phyloP scores from a whole-genome alignment of 2,888 invertebrate species.

The Mythimna ferrago region DNA sequence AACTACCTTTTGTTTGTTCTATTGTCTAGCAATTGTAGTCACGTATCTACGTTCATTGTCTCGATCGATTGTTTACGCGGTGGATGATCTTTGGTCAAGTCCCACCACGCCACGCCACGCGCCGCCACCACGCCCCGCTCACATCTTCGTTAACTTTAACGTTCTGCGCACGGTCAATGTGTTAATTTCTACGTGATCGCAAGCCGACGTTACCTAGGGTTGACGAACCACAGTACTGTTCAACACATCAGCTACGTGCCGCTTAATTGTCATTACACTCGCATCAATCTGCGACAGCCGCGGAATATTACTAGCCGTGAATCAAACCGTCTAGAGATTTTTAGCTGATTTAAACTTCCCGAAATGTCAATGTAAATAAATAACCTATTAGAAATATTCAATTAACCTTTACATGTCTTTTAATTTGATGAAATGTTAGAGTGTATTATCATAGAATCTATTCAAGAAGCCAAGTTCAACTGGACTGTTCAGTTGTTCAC shows the following conservation, averaged over 20 bases:
- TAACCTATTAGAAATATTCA: slow-evolving; percentile 28
- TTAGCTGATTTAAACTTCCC: slow-evolving; percentile 2
- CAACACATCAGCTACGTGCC: slow-evolving; percentile 61
- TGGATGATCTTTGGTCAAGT: slow-evolving; percentile 43
- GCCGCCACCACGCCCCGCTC: neutral
- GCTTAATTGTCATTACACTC: slow-evolving; percentile 63
- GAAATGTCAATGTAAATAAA: slow-evolving; percentile 17
- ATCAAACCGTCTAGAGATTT: neutral
- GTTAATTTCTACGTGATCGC: slow-evolving; percentile 82
- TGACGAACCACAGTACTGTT: slow-evolving; percentile 81
- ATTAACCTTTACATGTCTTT: slow-evolving; percentile 51
- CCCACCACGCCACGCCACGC: neutral
- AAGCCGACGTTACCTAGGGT: slow-evolving; percentile 74
- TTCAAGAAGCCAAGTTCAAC: neutral
- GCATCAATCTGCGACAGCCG: slow-evolving; percentile 59
- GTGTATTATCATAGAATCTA: too few species aligned
- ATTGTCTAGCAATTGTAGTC: slow-evolving; percentile 61
- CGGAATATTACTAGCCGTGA: slow-evolving; percentile 21
- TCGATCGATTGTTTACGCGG: slow-evolving; percentile 44
- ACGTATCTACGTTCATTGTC: slow-evolving; percentile 66
- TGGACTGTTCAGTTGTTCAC: slow-evolving; percentile 1
- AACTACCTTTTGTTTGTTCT: slow-evolving; percentile 61
- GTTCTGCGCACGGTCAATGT: slow-evolving; percentile 72
- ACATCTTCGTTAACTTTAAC: slow-evolving; percentile 53
- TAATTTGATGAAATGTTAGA: slow-evolving; percentile 1